phyloP scores from a whole-genome alignment of 2,113 vertebrate species.

The Colinus virginianus region DNA sequence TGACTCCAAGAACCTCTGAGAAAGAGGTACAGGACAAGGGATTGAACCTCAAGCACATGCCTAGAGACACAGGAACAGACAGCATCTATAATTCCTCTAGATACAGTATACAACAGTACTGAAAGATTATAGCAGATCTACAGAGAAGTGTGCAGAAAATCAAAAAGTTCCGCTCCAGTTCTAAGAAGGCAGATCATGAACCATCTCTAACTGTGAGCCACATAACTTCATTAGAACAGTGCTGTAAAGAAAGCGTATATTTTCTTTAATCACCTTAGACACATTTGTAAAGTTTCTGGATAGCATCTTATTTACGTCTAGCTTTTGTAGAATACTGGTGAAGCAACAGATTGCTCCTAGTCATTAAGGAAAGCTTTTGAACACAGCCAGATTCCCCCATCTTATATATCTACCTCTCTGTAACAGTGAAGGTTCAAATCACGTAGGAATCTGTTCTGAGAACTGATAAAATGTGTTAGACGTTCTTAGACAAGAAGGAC shows the following conservation, averaged over 20 bases:
- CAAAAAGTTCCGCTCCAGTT: neutral
- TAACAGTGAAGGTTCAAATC: neutral
- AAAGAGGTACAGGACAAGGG: fast-evolving
- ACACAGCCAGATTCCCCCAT: neutral
- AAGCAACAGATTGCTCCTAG: neutral
- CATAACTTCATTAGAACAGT: neutral
- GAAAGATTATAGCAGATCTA: neutral
- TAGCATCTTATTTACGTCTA: neutral
- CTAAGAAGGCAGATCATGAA: neutral
- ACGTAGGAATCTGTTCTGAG: neutral
- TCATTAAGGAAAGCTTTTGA: neutral
- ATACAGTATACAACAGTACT: neutral
- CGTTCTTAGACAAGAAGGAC: neutral
- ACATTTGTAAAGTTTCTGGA: neutral
- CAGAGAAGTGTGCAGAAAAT: fast-evolving
- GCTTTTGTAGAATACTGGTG: fast-evolving
- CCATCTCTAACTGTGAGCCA: neutral
- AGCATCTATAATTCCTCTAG: neutral
- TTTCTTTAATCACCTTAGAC: neutral
- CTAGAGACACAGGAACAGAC: neutral
- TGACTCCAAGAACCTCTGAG: neutral
- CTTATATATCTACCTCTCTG: neutral
- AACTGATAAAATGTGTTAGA: conserved; percentile 19
- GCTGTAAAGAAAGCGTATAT: neutral
- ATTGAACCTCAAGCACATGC: fast-evolving